Evolutionary conservation across 2,888 invertebrate genomes (phyloP).

Genomic region (Blera fallax): DNA sequence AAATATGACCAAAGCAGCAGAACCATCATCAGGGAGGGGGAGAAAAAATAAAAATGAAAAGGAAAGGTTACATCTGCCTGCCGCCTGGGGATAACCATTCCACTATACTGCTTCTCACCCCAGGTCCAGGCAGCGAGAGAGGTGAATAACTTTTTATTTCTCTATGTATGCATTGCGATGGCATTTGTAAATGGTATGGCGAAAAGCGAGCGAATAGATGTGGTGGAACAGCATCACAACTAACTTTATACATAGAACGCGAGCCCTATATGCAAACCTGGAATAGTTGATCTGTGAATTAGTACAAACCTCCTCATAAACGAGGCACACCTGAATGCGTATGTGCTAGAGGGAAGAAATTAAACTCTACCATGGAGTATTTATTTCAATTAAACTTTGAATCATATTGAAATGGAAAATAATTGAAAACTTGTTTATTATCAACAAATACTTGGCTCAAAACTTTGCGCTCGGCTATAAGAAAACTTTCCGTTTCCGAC

Average conservation of each 20-base stretch:
- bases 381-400: conserved; percentile 62
- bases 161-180: conserved; percentile 28
- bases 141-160: conserved; percentile 60
- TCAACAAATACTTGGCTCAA: conserved; percentile 42
- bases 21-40: not conserved
- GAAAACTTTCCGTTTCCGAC: conserved; percentile 62
- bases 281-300: conserved; percentile 49
- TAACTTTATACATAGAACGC: not conserved
- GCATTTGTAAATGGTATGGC: conserved; percentile 45
- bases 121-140: conserved; percentile 27
- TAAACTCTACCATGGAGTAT: conserved; percentile 26
- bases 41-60: conserved; percentile 17
- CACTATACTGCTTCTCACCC: not conserved
- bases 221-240: not conserved
- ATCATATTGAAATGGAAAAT: conserved; percentile 65
- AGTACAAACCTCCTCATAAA: conserved; percentile 2
- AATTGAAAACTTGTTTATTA: conserved; percentile 66
- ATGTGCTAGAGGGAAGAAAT: not conserved
- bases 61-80: conserved; percentile 30
- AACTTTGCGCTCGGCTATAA: conserved; percentile 55
- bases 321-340: conserved; percentile 30
- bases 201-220: conserved; percentile 16
- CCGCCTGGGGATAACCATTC: conserved; percentile 36
- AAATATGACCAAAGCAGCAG: conserved; percentile 28
- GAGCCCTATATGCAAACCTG: conserved; percentile 1